Percentiles rank a stretch among this genome's conserved stretches.
Evolutionary conservation across 2,888 invertebrate species (phyloP).

Genomic region (Drosophila mercatorum): DNA sequence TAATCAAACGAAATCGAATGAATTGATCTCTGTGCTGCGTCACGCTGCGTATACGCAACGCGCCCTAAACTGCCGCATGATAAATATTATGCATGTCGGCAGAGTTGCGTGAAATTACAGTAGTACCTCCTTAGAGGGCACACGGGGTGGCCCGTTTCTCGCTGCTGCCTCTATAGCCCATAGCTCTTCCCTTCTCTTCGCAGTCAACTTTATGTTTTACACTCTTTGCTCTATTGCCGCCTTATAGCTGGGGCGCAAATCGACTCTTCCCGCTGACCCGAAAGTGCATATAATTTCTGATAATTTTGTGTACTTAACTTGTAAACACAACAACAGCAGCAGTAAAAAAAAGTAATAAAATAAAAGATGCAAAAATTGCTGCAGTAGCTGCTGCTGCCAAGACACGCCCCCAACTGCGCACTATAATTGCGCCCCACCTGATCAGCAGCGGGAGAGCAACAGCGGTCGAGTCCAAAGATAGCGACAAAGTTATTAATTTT

Average conservation of each 20-base stretch:
- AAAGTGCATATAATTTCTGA: slow-evolving; percentile 78
- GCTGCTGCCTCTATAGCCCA: too few species aligned
- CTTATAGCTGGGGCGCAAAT: slow-evolving; percentile 46
- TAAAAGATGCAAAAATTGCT: slow-evolving; percentile 24
- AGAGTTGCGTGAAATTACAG: slow-evolving; percentile 74
- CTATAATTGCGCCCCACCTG: slow-evolving; percentile 75
- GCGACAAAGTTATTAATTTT: slow-evolving; percentile 57
- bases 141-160: slow-evolving; percentile 10
- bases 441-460: slow-evolving; percentile 59
- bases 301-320: slow-evolving; percentile 78
- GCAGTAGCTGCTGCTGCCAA: slow-evolving; percentile 40
- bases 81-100: slow-evolving; percentile 73
- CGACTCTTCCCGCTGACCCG: slow-evolving; percentile 53
- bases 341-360: slow-evolving; percentile 28
- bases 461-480: slow-evolving; percentile 34
- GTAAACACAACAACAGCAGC: slow-evolving; percentile 46
- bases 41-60: slow-evolving; percentile 46
- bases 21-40: slow-evolving; percentile 1
- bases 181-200: neutral
- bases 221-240: slow-evolving; percentile 34
- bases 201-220: slow-evolving; percentile 1
- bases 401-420: slow-evolving; percentile 58
- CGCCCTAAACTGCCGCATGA: slow-evolving; percentile 2
- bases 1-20: neutral
- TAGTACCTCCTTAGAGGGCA: slow-evolving; percentile 28